Evolutionary conservation across 2,888 invertebrate species (phyloP), one percentile per base, ranked within the genome.

Genomic region (Cephus nigrinus): DNA sequence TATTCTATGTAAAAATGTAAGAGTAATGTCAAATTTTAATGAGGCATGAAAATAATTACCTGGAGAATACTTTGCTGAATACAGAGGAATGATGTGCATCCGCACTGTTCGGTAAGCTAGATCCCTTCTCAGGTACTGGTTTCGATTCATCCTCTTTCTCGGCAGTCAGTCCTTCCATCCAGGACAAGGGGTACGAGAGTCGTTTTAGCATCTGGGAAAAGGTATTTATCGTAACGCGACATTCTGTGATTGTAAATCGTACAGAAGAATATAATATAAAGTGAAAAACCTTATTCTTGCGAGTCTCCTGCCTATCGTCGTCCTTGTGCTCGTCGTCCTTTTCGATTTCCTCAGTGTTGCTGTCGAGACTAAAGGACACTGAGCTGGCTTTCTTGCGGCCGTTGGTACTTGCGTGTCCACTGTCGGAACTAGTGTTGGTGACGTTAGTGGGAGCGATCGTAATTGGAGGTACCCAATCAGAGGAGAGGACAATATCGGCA

Each of bases 21-120:
- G 23, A 55, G 40, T 55, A 23, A 23, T 23, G 9, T 36, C 0
- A 1, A 23, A 55, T 55, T 23, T 55, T 1, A 23, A 55, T 55
- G 9, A 23, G 5, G 2, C 9, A 9, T 9, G 30, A 15, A 30
- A 71, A 30, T 79, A 84, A 92, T 92, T 92, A 97, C 97, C 97
- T 97, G 90, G 96, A 97, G 92, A 97, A 97, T 84, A 97, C 97
- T 94, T 97, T 97, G 87, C 97, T 97, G 93, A 97, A 97, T 85
- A 97, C 95, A 86, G 97, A 97, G 35, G 94, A 94, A 87, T 94
- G 94, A 88, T 94, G 94, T 83, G 94, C 94, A 84, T 94, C 94
- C 11, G 94, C 94, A 23, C 94, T 94, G 79, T 93, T 93, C 11
- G 94, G 94, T 80, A 94, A 91, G 80, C 94, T 93, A 82, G 94